Evolutionary conservation across 1,140 invertebrate species (phyloP), one percentile per base, ranked within the genome.

Genomic region (Hetaerina americana): DNA sequence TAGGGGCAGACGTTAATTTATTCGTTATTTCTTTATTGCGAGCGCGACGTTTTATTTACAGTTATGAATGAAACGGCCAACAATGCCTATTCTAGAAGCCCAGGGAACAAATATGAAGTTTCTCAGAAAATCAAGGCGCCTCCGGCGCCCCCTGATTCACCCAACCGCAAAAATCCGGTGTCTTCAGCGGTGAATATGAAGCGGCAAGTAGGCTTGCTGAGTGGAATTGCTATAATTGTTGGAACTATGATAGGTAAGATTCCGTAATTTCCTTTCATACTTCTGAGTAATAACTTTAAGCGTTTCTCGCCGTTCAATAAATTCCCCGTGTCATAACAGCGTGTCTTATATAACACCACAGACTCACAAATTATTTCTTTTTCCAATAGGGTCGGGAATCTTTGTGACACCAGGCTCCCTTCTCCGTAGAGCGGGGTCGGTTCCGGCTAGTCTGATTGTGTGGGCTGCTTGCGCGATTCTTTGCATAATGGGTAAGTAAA

Each of bases 351-450:
- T 5, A 57, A 57, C 22, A 57, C 2, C 40, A n/a, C 2, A 57
- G 2, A 2, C 40, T 5, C 3, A 57, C 2, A 12, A 18, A 2
- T 57, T 57, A 10, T 18, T 49, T 72, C 57, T 66, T 74, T 69
- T 74, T 70, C 27, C 29, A 0, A 0, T 57, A 81, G 84, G 85
- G 28, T 84, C 83, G 71, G 85, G 85, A 5, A 86, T 86, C 71
- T 86, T 86, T 75, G 82, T 86, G 26, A 84, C 83, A 5, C 84
- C 85, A 0, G 83, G 83, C 75, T 84, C 84, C 22, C 81, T 86
- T 28, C 76, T 86, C 5, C 70, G 78, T 67, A 78, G 84, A 72
- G 79, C 82, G 0, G 83, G 83, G 2, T 84, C 83, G 68, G 83
- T 85, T 12, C 84, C 82, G n/a, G 70, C 82, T n/a, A 81, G 83